Conservation (phyloP, 2,888 invertebrate species). For the Fabriciana adippe region DNA sequence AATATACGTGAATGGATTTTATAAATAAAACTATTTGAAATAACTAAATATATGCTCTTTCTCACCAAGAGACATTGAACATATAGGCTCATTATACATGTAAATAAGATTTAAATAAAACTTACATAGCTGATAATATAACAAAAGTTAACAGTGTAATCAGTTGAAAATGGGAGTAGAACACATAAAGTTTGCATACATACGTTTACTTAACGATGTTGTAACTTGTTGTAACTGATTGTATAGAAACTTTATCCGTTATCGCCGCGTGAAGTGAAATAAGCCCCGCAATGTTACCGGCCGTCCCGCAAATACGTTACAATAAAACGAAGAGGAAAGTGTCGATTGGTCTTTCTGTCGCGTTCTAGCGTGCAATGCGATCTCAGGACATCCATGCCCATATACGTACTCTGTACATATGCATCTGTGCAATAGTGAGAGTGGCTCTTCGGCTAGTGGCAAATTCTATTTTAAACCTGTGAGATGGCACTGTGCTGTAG, state of each 20-base stretch:
- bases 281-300: slow-evolving; percentile 13
- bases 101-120: too few relatives aligned
- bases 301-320: slow-evolving; percentile 24
- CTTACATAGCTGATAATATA: too few relatives aligned
- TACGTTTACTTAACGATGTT: background rate
- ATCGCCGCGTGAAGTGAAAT: background rate
- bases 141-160: too few relatives aligned
- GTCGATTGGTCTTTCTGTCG: slow-evolving; percentile 24
- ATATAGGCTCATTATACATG: too few relatives aligned
- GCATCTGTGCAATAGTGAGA: slow-evolving; percentile 3
- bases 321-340: slow-evolving; percentile 28
- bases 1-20: too few relatives aligned
- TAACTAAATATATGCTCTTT: too few relatives aligned
- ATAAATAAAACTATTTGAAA: too few relatives aligned
- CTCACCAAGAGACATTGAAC: too few relatives aligned
- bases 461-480: slow-evolving; percentile 22
- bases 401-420: slow-evolving; percentile 12
- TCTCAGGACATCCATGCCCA: slow-evolving; percentile 25
- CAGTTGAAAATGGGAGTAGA: background rate
- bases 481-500: background rate
- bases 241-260: background rate
- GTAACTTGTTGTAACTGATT: slow-evolving; percentile 11
- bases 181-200: background rate
- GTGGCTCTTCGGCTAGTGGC: slow-evolving; percentile 1
- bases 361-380: slow-evolving; percentile 24